Evolutionary conservation across 1,140 invertebrate genomes (phyloP).

Genomic region (Lamellibrachia luymesi): DNA sequence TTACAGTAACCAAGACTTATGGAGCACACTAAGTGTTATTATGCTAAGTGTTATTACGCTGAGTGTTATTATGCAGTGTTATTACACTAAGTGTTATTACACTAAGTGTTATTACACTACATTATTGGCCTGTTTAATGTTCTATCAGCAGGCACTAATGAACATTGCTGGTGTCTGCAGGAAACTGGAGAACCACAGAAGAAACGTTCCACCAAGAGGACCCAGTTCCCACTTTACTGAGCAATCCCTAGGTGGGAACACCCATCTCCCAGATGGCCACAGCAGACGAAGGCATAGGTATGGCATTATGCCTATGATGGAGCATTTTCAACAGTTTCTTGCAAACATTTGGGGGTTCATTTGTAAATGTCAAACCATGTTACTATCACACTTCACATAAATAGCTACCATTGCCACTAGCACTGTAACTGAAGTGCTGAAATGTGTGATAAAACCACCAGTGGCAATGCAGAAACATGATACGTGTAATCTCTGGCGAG

Average conservation of each 20-base stretch:
- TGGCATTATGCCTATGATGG: background rate
- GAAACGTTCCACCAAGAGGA: background rate
- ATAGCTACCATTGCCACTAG: background rate
- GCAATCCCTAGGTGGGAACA: background rate
- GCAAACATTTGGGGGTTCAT: background rate
- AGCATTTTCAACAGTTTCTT: background rate
- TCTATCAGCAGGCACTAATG: background rate
- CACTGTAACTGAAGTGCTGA: background rate
- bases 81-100: background rate
- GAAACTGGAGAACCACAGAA: slow-evolving; percentile 4
- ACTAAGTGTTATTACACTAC: no score
- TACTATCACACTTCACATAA: background rate
- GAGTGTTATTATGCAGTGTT: no score
- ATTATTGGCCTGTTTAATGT: background rate
- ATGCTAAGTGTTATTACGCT: no score
- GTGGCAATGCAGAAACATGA: background rate
- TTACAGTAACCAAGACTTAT: background rate
- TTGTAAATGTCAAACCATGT: background rate
- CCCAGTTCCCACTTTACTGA: background rate
- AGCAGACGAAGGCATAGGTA: background rate
- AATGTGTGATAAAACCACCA: background rate
- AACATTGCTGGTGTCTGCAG: background rate
- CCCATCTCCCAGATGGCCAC: background rate
- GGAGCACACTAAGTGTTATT: background rate
- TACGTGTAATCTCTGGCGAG: background rate